phyloP scores from a whole-genome alignment of 1,140 invertebrate species.

The Drosophila burlai region DNA sequence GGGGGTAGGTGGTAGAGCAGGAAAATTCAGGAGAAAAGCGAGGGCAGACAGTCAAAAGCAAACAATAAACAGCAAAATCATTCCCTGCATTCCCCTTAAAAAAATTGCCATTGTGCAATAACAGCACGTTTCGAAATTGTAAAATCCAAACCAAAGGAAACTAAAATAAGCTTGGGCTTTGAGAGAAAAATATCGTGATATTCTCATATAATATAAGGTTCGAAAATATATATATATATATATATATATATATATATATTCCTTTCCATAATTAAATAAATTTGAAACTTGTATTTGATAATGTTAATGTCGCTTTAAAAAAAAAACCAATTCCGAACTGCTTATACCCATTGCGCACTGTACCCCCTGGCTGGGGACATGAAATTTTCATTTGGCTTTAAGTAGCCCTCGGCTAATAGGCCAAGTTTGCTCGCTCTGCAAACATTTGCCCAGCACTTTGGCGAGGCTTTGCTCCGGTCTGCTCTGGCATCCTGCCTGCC shows the following conservation, averaged over 20 bases:
- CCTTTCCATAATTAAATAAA: background rate
- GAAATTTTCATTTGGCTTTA: conserved; percentile 28
- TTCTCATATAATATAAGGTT: background rate
- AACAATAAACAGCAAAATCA: conserved; percentile 54
- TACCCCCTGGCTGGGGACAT: conserved; percentile 11
- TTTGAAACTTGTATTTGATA: background rate
- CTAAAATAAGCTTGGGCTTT: background rate
- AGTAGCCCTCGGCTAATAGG: conserved; percentile 43
- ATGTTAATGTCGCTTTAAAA: no score
- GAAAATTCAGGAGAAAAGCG: conserved; percentile 12
- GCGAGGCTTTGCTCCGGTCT: conserved; percentile 20
- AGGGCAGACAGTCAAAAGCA: conserved; percentile 48
- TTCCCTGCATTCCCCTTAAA: conserved; percentile 4
- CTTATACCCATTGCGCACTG: conserved; percentile 5
- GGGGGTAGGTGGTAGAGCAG: background rate
- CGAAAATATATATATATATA: no score
- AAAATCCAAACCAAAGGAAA: conserved; percentile 15
- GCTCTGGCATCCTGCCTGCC: conserved; percentile 11
- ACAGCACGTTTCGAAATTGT: conserved; percentile 26
- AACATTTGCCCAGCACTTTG: conserved; percentile 62
- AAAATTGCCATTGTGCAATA: conserved; percentile 11
- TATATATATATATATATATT: no score
- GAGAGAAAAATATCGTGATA: background rate
- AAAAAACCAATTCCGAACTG: background rate
- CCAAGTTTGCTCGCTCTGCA: conserved; percentile 49